Base-by-base conservation (phyloP, 2,113 vertebrate species). In the Siphamia tubifer region DNA sequence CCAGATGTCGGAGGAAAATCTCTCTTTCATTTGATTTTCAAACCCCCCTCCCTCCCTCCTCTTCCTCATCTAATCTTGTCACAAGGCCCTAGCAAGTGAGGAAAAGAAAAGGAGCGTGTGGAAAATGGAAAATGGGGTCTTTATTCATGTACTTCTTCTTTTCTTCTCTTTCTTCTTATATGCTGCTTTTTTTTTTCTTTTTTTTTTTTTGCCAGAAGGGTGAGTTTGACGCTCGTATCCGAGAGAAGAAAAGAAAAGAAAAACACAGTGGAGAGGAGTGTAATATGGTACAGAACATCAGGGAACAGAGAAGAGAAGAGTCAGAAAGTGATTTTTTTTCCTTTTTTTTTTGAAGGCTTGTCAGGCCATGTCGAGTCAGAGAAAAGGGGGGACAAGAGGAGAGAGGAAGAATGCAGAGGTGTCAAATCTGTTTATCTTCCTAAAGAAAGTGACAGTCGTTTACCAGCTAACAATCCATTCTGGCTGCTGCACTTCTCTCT, bases 381-480 rank as follows among this genome's bases (percentile, higher is more conserved):
- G 54, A 71, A 77, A 68, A 84, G 68, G 76, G 39, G 61, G 78
- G 82, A 84, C 74, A 43, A 38, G 62, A 68, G 60, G 58, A 71
- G 54, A 70, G 67, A 54, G 60, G 68, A 54, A 67, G 74, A 82
- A 77, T 72, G 79, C 57, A n/a, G 72, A 68, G 77, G 73, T 82
- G 81, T 89, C 86, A 88, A 74, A 88, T 86, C 70, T 77, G 79
- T 83, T 85, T 83, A 81, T 83, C 73, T 77, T 68, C 34, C 69
- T 35, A 63, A 80, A 83, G 71, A 70, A 78, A 86, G 79, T 80
- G 83, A 86, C 83, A 83, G 83, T 84, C 81, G 72, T 87, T 90
- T 90, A 88, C 81, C 71, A 74, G 82, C 84, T 77, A 87, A 85
- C 81, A 83, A 81, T 83, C 81, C 75, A 73, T 81, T 71, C 62